Base-by-base conservation (phyloP, 2,888 invertebrate genomes). In the Dicranocentrus wangi region DNA sequence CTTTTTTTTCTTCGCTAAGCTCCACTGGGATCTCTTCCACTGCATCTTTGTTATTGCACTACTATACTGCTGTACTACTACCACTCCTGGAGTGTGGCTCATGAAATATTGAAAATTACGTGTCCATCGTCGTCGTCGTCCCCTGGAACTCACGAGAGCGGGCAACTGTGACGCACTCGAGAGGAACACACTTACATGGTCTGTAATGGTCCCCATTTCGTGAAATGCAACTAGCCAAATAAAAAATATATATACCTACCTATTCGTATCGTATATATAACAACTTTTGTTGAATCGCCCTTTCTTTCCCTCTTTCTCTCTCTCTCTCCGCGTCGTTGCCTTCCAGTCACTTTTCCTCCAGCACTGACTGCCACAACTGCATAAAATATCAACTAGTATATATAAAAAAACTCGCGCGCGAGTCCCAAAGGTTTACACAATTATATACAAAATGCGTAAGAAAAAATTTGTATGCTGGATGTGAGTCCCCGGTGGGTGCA, bases 181-280 rank as follows among this genome's bases (percentile, higher is more conserved):
- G 65, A 51, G 43, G 63, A 75, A 75, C 19, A 53, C n/a, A n/a
- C n/a, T 75, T 75, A 43, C 39, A 39, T 43, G 42, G 42, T 51
- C 32, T 2, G 65, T 65, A 58, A 65, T 65, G 47, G 55, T 39
- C 55, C 15, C 43, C 66, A 75, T 75, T 75, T 75, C 66, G 58
- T 75, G 75, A 75, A 75, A 75, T 75, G 66, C 75, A 75, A 75
- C 75, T 75, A 66, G 75, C 66, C 75, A 75, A 75, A 75, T 75
- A 75, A 75, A 75, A n/a, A n/a, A n/a, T n/a, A n/a, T n/a, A n/a
- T n/a, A n/a, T n/a, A n/a, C n/a, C n/a, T n/a, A n/a, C n/a, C n/a
- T n/a, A n/a, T n/a, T n/a, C n/a, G n/a, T n/a, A n/a, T n/a, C n/a
- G n/a, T n/a, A n/a, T n/a, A n/a, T n/a, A n/a, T n/a, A n/a, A 75